Conservation (phyloP, 2,113 vertebrate species). For the Anoplopoma fimbria region DNA sequence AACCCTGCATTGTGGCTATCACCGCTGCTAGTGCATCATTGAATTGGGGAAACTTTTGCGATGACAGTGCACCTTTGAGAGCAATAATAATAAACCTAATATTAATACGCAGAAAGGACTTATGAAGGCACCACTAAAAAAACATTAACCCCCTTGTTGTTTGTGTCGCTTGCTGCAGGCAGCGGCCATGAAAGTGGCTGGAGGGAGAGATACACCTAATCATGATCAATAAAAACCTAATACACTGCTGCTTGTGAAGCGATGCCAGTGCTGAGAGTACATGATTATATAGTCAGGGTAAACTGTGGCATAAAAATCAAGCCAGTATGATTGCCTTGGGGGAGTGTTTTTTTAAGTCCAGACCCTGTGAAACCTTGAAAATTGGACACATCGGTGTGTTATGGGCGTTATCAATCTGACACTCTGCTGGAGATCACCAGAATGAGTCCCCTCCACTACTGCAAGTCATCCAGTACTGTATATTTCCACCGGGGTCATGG, state of each 20-base stretch:
- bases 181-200: conserved; percentile 44
- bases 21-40: conserved; percentile 32
- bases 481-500: conserved; percentile 22
- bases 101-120: conserved; percentile 63
- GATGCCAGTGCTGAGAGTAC: conserved; percentile 63
- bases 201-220: conserved; percentile 56
- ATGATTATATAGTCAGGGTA: conserved; percentile 69
- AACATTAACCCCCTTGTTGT: conserved; percentile 60
- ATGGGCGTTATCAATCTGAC: conserved; percentile 54
- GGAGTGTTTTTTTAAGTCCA: conserved; percentile 54
- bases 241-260: conserved; percentile 41
- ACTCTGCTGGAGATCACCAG: conserved; percentile 42
- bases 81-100: conserved; percentile 73
- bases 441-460: conserved; percentile 34
- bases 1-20: conserved; percentile 27
- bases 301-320: conserved; percentile 67
- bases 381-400: conserved; percentile 43
- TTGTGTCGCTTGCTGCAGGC: conserved; percentile 56
- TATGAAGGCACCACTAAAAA: conserved; percentile 49
- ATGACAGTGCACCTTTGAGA: conserved; percentile 61
- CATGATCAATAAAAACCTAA: conserved; percentile 71
- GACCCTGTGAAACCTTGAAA: conserved; percentile 56
- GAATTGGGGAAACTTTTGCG: conserved; percentile 57
- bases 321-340: conserved; percentile 46
- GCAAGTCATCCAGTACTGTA: conserved; percentile 20